Percentiles rank a stretch among this genome's conserved stretches.
phyloP scores from a whole-genome alignment of 2,113 vertebrate genomes.

The Cardinalis cardinalis region DNA sequence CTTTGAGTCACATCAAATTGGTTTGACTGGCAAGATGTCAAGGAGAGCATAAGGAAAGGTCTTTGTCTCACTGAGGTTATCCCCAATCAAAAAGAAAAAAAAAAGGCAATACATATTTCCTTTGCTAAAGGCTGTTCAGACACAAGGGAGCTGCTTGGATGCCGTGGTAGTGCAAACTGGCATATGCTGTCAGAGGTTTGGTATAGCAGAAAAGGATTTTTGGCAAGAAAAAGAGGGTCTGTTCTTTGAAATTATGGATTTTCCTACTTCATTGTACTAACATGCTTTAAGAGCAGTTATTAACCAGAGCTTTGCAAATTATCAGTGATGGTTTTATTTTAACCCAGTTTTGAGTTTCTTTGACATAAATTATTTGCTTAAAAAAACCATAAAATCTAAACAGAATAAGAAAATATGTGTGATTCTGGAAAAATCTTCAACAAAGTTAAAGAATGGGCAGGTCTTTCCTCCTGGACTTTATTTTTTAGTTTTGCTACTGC shows the following conservation, averaged over 20 bases:
- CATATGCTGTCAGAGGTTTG: neutral
- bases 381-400: neutral
- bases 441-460: neutral
- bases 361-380: neutral
- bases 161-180: neutral
- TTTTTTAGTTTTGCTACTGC: neutral
- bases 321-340: neutral
- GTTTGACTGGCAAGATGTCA: neutral
- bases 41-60: neutral
- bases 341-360: neutral
- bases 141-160: neutral
- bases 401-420: neutral
- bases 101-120: neutral
- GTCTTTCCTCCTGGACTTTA: neutral
- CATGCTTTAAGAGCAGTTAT: neutral
- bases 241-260: neutral
- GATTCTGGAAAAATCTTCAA: neutral
- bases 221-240: neutral
- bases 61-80: neutral
- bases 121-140: neutral
- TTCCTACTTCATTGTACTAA: neutral
- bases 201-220: neutral
- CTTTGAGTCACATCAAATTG: neutral
- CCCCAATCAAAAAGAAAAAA: neutral
- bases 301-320: slow-evolving; percentile 35